Percentiles rank a stretch among this genome's conserved stretches.
Conservation (phyloP, 2,888 invertebrate genomes). For the Heliconius cydno region DNA sequence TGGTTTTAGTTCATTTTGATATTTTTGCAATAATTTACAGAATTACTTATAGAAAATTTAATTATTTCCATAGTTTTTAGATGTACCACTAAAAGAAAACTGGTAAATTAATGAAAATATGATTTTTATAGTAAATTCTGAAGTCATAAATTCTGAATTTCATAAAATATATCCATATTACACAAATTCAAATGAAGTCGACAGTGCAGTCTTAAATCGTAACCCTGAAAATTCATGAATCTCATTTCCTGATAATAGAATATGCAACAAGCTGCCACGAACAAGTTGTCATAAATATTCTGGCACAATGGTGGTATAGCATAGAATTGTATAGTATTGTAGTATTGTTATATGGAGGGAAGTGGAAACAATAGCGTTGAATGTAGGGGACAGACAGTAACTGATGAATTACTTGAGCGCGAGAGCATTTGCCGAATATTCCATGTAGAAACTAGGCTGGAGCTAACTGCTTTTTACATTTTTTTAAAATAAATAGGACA, state of each 20-base stretch:
- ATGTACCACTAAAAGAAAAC: too few species aligned
- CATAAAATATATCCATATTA: neutral
- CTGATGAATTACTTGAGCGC: conserved; percentile 51
- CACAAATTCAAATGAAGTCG: conserved; percentile 34
- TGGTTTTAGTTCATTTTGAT: neutral
- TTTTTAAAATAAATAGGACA: conserved; percentile 39
- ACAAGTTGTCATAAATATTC: conserved; percentile 43
- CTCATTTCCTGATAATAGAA: conserved; percentile 38
- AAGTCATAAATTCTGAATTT: neutral
- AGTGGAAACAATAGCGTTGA: conserved; percentile 47
- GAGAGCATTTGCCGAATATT: conserved; percentile 42
- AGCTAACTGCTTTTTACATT: conserved; percentile 29
- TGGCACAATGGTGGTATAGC: conserved; percentile 37
- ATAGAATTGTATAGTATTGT: conserved; percentile 31
- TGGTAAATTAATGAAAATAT: neutral
- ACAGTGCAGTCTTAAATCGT: conserved; percentile 12
- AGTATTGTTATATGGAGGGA: conserved; percentile 44
- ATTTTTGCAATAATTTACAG: neutral
- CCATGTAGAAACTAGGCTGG: conserved; percentile 41
- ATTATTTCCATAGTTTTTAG: neutral
- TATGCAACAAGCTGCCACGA: conserved; percentile 46
- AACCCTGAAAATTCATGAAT: conserved; percentile 39
- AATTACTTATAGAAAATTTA: neutral
- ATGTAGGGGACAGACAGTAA: conserved; percentile 47
- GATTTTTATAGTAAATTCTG: neutral